Evolutionary conservation across 2,888 invertebrate species (phyloP).

Genomic region (Oxystoma pomonae): DNA sequence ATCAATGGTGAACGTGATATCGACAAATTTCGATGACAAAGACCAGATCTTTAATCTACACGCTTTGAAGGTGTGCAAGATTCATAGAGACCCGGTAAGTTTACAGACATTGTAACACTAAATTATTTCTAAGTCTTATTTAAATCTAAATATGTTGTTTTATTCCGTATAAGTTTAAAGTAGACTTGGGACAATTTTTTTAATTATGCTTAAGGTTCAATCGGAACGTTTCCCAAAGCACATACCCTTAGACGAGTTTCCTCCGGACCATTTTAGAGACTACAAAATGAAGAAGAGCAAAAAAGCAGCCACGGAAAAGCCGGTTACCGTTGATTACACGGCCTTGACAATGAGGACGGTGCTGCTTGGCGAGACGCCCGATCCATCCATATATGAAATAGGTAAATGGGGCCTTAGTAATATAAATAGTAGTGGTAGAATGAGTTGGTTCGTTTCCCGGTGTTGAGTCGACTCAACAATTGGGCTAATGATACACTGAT

Average conservation of each 20-base stretch:
- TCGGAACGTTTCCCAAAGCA: constrained; percentile 37
- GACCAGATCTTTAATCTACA: constrained; percentile 55
- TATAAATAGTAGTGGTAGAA: no score
- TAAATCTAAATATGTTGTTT: no score
- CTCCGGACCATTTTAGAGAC: constrained; percentile 39
- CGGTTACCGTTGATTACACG: constrained; percentile 37
- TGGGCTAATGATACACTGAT: no score
- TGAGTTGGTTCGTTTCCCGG: no score
- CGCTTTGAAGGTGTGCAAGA: constrained; percentile 56
- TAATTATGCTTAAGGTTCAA: constrained; percentile 26
- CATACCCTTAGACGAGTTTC: constrained; percentile 38
- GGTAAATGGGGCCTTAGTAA: no score
- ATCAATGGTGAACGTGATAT: constrained; percentile 54
- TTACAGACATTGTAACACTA: no score
- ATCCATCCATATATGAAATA: constrained; percentile 37
- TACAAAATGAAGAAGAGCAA: constrained; percentile 38
- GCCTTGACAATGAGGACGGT: constrained; percentile 36
- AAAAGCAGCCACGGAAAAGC: constrained; percentile 39
- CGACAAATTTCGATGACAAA: constrained; percentile 51
- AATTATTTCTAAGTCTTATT: no score
- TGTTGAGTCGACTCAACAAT: no score
- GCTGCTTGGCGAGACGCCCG: constrained; percentile 36
- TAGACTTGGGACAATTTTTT: not conserved
- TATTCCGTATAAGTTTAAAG: no score
- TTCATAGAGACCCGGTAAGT: constrained; percentile 45